phyloP scores from a whole-genome alignment of 2,888 invertebrate genomes.

The Mythimna albipuncta region DNA sequence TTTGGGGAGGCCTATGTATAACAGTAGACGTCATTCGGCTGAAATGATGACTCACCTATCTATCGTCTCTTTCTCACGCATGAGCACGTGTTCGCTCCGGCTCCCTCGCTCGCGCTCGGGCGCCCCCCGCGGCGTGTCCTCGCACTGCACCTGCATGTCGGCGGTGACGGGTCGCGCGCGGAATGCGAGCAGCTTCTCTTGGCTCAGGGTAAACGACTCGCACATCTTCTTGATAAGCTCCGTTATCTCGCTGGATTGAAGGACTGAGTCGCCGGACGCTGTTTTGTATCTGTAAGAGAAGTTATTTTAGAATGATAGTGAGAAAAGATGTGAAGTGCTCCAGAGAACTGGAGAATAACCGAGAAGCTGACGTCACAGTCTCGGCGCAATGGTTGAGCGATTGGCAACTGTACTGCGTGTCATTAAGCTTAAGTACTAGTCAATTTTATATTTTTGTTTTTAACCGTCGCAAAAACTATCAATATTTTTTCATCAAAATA shows the following conservation, averaged over 20 bases:
- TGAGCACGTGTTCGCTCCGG: background rate
- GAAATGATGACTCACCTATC: slow-evolving; percentile 7
- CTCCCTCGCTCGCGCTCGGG: background rate
- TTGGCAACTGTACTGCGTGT: too few relatives aligned
- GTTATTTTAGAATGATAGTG: background rate
- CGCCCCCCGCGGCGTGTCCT: background rate
- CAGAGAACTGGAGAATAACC: too few relatives aligned
- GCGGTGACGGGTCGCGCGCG: slow-evolving; percentile 70
- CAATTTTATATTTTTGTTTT: too few relatives aligned
- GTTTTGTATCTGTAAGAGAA: slow-evolving; percentile 79
- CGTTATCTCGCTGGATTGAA: slow-evolving; percentile 82
- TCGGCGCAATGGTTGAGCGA: too few relatives aligned
- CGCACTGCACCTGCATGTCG: slow-evolving; percentile 85
- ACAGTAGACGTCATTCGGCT: too few relatives aligned
- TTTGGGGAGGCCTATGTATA: too few relatives aligned
- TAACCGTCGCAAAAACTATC: too few relatives aligned
- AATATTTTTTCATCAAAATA: too few relatives aligned
- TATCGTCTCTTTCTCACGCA: slow-evolving; percentile 53
- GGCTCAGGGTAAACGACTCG: slow-evolving; percentile 81
- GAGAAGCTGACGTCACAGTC: too few relatives aligned
- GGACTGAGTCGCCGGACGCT: slow-evolving; percentile 79
- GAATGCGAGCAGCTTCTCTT: slow-evolving; percentile 75
- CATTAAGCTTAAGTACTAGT: too few relatives aligned
- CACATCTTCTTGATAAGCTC: slow-evolving; percentile 85
- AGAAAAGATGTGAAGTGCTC: too few relatives aligned